phyloP scores from a whole-genome alignment of 2,113 vertebrate genomes.

The Myrmophylax atrothorax region DNA sequence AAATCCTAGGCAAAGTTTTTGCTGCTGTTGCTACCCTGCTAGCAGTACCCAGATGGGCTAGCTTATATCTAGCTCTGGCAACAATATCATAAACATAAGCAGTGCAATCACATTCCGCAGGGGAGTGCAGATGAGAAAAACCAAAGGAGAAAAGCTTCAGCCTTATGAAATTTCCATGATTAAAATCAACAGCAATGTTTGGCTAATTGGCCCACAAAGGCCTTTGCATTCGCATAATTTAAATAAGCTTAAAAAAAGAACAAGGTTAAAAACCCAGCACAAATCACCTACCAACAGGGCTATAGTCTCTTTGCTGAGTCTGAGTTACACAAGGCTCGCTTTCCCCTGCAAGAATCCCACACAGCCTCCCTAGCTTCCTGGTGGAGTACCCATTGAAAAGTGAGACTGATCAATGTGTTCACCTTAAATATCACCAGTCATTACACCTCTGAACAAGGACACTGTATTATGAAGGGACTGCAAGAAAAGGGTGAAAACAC shows the following conservation, averaged over 20 bases:
- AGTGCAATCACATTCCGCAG: conserved; percentile 20
- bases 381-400: background rate
- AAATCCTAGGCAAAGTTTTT: background rate
- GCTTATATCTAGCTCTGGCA: background rate
- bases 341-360: background rate
- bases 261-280: background rate
- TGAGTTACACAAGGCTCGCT: background rate
- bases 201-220: conserved; percentile 60
- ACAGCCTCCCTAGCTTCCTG: background rate
- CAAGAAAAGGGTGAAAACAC: background rate
- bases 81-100: conserved; percentile 4
- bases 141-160: conserved; percentile 25
- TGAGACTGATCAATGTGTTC: background rate
- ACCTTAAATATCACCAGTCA: background rate
- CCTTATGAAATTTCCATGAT: conserved; percentile 57
- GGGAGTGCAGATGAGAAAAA: conserved; percentile 47
- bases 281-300: background rate
- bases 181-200: conserved; percentile 63
- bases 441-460: background rate
- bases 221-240: conserved; percentile 34
- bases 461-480: rapidly evolving
- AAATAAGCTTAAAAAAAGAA: conserved; percentile 48
- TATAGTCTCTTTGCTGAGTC: background rate
- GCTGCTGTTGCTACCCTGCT: background rate
- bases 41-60: background rate